Evolutionary conservation across 1,140 invertebrate genomes (phyloP), one percentile per base, ranked within the genome.

Genomic region (Nymphalis io): DNA sequence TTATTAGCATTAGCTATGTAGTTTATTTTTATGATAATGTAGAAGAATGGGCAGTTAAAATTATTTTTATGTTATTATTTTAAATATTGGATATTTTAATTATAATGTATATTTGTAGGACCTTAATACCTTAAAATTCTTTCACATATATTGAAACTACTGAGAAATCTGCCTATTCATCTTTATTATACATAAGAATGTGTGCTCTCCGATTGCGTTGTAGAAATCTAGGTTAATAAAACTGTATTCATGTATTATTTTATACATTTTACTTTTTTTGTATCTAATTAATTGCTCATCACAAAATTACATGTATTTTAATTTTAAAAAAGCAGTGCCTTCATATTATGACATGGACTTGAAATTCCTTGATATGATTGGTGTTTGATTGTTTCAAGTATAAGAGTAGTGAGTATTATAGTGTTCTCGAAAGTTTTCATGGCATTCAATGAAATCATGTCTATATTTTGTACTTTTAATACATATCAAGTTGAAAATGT

Each of bases 1-100:
- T 81, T 81, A 76, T 82, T 88, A 90, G 85, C 71, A 72, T 74
- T 89, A 90, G 86, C 78, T 82, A 79, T 79, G 83, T 88, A 88
- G 82, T 84, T 84, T 83, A 83, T 82, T 83, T 82, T 81, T 72
- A 79, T 46, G 48, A 60, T 69, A 60, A 72, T 70, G 58, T 51
- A 74, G 70, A 81, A 64, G 62, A 73, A 69, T 72, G 58, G 69
- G 73, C 64, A 74, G 60, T 71, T 70, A 66, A 67, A 55, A 39
- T 62, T 66, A 60, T 38, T 64, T 44, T 65, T 20, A 33, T 65
- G 39, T 65, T 39, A 48, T 70, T 46, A 70, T 60, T 53, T 70
- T 61, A 64, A 59, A 55, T 55, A 55, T 55, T 60, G 27, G 21
- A 23, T 39, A 58, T 18, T 71, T 53, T 61, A 33, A 13, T 59